Base-by-base conservation (phyloP, 2,888 invertebrate species). In the Hirtodrosophila duncani region DNA sequence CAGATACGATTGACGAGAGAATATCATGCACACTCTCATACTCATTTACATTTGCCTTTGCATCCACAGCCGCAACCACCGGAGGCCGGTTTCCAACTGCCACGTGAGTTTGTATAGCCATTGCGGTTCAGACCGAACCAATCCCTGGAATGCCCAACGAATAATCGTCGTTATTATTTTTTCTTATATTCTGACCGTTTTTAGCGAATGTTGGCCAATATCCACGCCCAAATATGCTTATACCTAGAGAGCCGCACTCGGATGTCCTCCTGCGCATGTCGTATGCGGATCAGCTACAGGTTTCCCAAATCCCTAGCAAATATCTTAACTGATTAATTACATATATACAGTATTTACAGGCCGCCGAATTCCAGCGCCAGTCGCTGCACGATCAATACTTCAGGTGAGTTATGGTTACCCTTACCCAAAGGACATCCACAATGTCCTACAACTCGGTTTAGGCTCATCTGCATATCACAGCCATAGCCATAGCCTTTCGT, bases 1-100 rank as follows among this genome's bases (percentile, higher is more conserved):
- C 86, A 93, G 96, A 75, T 97, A 85, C 96, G 96, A 90, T 95
- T 97, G 95, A 95, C 95, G 77, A 95, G 95, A 85, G 95, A 95
- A 89, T 95, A 94, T 89, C 96, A 96, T 88, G 94, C 95, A 83
- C 96, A 96, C 88, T 94, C 95, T 72, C 96, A 96, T 89, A 94
- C 95, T 72, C 96, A 96, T 88, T 94, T 95, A 79, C 95, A 95
- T 88, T 94, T 94, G 70, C 95, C 95, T 87, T 94, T 96, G 84
- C 96, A 96, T 89, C 94, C 95, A 81, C 89, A 89, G 87, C 89
- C 79, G 85, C 84, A 89, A 86, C 93, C 92, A 87, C 93, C 92
- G 87, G 93, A 93, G 86, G 88, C 89, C 67, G 89, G 89, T 82
- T 89, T 89, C 84, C 90, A 89, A 72, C 85, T 90, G 79, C 89